These are phyloP conservation scores for Parapsyche elsis DNA, from an alignment of 1,140 invertebrate genomes.

Conservation along the genomic window DNA sequence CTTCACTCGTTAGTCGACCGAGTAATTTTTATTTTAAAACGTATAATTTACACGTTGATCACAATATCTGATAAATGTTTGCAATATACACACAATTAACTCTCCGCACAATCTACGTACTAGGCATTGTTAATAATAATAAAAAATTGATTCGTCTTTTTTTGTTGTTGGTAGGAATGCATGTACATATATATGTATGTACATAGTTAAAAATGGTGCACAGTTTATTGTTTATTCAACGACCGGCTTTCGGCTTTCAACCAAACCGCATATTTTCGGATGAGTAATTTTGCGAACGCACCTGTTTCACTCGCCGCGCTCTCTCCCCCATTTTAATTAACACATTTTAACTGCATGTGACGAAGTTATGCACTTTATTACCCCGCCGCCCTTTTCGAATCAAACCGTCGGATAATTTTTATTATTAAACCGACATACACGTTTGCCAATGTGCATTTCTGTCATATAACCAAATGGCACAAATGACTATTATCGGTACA, in stretches of 20 bases:
- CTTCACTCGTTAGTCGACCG: background rate
- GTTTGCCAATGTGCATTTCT: background rate
- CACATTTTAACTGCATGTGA: constrained; percentile 30
- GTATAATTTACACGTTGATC: constrained; percentile 4
- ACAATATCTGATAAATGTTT: background rate
- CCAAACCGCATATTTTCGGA: constrained; percentile 29
- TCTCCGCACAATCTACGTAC: too few species aligned
- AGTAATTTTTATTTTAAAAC: background rate
- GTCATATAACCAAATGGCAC: background rate
- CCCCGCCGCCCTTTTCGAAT: background rate
- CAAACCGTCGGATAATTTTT: background rate
- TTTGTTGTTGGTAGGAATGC: too few species aligned
- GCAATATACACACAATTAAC: background rate
- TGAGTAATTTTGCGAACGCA: constrained; percentile 35
- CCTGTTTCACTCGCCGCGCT: constrained; percentile 27
- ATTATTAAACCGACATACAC: background rate
- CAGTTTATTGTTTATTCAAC: constrained; percentile 20
- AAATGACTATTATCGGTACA: background rate
- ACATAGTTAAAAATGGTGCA: background rate
- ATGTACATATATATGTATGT: background rate
- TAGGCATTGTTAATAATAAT: too few species aligned
- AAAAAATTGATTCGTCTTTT: too few species aligned
- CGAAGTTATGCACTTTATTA: background rate
- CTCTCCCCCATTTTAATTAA: constrained; percentile 32
- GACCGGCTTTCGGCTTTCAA: background rate